Evolutionary conservation across 2,888 invertebrate genomes (phyloP), one percentile per base, ranked within the genome.

Genomic region (Troilus luridus): DNA sequence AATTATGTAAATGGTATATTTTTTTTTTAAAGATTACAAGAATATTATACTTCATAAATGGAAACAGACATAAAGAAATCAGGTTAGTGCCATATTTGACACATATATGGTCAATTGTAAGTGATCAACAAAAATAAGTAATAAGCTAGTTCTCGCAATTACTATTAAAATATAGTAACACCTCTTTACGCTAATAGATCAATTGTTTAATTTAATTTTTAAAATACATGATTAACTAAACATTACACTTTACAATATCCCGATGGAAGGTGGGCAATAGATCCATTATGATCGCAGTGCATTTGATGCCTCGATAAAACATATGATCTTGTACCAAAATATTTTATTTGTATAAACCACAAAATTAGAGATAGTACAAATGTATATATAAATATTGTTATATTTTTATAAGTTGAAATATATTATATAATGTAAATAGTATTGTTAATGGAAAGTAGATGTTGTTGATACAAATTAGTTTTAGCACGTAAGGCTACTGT

Each of bases 361-460:
- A 10, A 12, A 77, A 77, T 77, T 77, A 77, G 72, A 77, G 27
- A 19, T 41, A 77, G 72, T 77, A 77, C 72, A 77, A 77, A 77
- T 77, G 72, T 41, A 77, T 41, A 41, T 77, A 24, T 12, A 77
- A 21, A 41, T 77, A 41, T 77, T 77, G 41, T 77, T 77, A 77
- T 77, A 41, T 77, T 77, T 77, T 77, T 77, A 77, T 41, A 19
- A 41, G 17, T 77, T 41, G 8, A 77, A 77, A 77, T 77, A 77
- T 77, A 77, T 77, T 77, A 77, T 77, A 41, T 77, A 7, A 27
- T 77, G 72, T 77, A 77, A 77, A 77, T 77, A 77, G 12, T 24
- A 27, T 41, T 77, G 72, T 77, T 19, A 41, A 77, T 77, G 41
- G 11, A 77, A 77, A 77, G 72, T 77, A 77, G 72, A 77, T 41